phyloP scores from a whole-genome alignment of 2,113 vertebrate genomes.

The Genyomyrus donnyi region DNA sequence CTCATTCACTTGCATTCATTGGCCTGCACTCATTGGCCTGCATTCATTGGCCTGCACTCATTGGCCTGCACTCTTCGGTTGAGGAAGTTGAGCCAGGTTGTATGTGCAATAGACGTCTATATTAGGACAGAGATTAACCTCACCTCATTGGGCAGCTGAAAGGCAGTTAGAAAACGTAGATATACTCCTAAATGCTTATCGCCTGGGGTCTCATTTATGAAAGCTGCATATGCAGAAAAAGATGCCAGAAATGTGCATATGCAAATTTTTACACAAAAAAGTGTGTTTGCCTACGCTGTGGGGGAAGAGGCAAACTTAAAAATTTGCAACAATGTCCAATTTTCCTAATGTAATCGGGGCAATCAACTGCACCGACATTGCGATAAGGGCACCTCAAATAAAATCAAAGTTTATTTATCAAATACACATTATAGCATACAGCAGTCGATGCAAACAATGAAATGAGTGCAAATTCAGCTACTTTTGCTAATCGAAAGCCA shows the following conservation, averaged over 20 bases:
- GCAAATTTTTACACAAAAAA: neutral
- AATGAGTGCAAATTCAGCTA: neutral
- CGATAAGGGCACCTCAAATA: neutral
- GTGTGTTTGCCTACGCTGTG: neutral
- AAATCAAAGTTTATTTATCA: neutral
- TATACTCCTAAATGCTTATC: neutral
- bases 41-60: neutral
- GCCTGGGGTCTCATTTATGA: neutral
- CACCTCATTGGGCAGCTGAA: neutral
- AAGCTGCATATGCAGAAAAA: neutral
- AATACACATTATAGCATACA: neutral
- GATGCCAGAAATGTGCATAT: neutral
- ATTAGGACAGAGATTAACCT: neutral
- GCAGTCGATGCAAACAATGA: neutral
- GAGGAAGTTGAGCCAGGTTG: neutral
- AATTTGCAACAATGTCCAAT: neutral
- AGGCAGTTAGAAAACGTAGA: neutral
- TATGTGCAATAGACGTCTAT: neutral
- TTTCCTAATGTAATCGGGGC: neutral
- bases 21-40: neutral
- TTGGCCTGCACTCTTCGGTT: neutral
- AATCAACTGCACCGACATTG: neutral
- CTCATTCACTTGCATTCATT: neutral
- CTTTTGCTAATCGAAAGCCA: neutral
- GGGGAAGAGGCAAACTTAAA: neutral